A percentile compares a stretch with the other conserved stretches of the same genome.
These are phyloP conservation scores for Nudaria mundana DNA, from an alignment of 2,888 invertebrate genomes.

Conservation along the genomic window DNA sequence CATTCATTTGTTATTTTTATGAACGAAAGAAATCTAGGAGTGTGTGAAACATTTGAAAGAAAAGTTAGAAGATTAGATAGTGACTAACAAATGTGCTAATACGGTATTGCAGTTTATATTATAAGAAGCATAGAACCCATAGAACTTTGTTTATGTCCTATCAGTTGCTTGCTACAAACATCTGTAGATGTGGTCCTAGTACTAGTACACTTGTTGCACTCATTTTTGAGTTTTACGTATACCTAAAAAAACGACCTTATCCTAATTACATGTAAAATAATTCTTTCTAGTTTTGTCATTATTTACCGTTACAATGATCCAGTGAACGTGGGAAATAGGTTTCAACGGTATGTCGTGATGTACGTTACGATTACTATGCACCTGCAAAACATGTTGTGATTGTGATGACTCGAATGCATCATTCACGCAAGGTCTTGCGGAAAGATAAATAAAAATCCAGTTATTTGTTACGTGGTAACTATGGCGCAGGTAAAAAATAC, in stretches of 20 bases:
- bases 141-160: slow-evolving; percentile 29
- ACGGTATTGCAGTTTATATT: too few relatives aligned
- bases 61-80: neutral
- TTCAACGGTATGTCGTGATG: slow-evolving; percentile 52
- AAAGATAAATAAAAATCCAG: slow-evolving; percentile 49
- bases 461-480: slow-evolving; percentile 52
- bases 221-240: slow-evolving; percentile 74
- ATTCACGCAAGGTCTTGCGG: slow-evolving; percentile 49
- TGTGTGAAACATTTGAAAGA: slow-evolving; percentile 4
- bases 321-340: slow-evolving; percentile 57
- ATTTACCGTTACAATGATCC: slow-evolving; percentile 65
- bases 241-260: slow-evolving; percentile 60
- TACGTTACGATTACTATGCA: slow-evolving; percentile 74
- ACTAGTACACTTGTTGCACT: slow-evolving; percentile 59
- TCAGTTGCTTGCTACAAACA: slow-evolving; percentile 48
- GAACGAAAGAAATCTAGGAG: slow-evolving; percentile 5
- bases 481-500: slow-evolving; percentile 53
- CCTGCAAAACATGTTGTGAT: slow-evolving; percentile 64
- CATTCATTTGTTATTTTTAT: slow-evolving; percentile 14
- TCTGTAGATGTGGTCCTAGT: slow-evolving; percentile 48
- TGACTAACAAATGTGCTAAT: too few relatives aligned
- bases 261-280: slow-evolving; percentile 48
- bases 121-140: slow-evolving; percentile 39
- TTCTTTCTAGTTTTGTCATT: slow-evolving; percentile 50
- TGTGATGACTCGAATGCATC: slow-evolving; percentile 49